A percentile compares a stretch with the other conserved stretches of the same genome.
Conservation (phyloP, 1,140 invertebrate genomes). For the Ylistrum balloti region DNA sequence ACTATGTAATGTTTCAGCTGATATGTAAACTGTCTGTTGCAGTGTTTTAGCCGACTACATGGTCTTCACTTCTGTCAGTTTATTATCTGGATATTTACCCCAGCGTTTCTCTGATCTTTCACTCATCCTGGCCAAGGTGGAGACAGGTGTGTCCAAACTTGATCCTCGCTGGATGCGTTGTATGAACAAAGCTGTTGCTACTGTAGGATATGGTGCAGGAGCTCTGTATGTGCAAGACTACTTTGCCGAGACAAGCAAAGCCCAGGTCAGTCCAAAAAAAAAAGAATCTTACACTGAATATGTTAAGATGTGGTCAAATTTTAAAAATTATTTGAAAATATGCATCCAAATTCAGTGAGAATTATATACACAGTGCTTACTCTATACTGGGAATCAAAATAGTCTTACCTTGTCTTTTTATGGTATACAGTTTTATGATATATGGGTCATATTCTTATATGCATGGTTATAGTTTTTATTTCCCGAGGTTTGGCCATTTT, state of each 20-base stretch:
- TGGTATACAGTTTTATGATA: too few relatives aligned
- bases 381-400: too few relatives aligned
- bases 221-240: slow-evolving; percentile 85
- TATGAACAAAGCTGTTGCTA: slow-evolving; percentile 89
- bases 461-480: too few relatives aligned
- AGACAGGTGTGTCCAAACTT: slow-evolving; percentile 87
- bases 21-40: slow-evolving; percentile 51
- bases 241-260: slow-evolving; percentile 65
- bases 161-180: slow-evolving; percentile 94
- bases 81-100: slow-evolving; percentile 89
- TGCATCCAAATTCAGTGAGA: too few relatives aligned
- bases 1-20: too few relatives aligned
- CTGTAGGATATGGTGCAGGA: slow-evolving; percentile 95
- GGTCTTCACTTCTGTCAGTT: slow-evolving; percentile 90
- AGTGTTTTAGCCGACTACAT: slow-evolving; percentile 90
- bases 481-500: too few relatives aligned
- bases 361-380: too few relatives aligned
- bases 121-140: slow-evolving; percentile 65
- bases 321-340: too few relatives aligned
- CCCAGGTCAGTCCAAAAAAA: slow-evolving; percentile 61
- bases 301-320: too few relatives aligned
- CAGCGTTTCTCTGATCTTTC: slow-evolving; percentile 86
- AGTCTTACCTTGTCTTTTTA: too few relatives aligned
- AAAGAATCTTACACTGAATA: too few relatives aligned
- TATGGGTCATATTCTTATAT: too few relatives aligned